Evolutionary conservation across 2,113 vertebrate species (phyloP).

Genomic region (Abramis brama): DNA sequence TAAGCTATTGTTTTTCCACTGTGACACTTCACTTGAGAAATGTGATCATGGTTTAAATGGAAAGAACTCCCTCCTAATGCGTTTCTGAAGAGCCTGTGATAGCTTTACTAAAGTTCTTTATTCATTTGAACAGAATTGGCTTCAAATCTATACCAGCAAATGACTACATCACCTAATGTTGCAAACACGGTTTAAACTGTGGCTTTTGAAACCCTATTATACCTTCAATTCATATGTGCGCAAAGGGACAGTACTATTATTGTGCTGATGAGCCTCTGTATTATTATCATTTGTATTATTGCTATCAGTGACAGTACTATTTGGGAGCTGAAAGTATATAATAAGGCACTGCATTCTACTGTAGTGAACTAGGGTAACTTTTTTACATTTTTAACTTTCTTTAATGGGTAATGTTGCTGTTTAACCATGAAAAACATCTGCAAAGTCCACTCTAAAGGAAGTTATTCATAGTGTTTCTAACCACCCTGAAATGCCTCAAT

Average conservation of each 20-base stretch:
- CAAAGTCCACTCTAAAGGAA: too few species aligned
- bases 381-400: too few species aligned
- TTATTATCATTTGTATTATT: conserved; percentile 5
- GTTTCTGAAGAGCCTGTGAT: conserved; percentile 19
- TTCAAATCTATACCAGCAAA: conserved; percentile 21
- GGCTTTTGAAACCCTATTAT: conserved; percentile 7
- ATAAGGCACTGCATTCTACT: neutral
- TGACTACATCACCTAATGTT: neutral
- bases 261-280: conserved; percentile 14
- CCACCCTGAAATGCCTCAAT: too few species aligned
- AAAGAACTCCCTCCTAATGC: conserved; percentile 25
- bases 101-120: conserved; percentile 8
- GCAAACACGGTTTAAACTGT: conserved; percentile 1
- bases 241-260: conserved; percentile 5
- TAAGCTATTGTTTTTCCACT: conserved; percentile 37
- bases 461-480: too few species aligned
- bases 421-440: too few species aligned
- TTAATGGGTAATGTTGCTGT: too few species aligned
- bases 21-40: conserved; percentile 21
- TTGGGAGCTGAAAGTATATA: neutral
- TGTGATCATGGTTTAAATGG: conserved; percentile 15
- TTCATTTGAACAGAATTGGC: conserved; percentile 13
- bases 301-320: conserved; percentile 6
- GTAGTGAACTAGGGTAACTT: neutral
- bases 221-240: neutral